These are phyloP conservation scores for Abramis brama DNA, from an alignment of 2,113 vertebrate genomes.

Conservation along the genomic window DNA sequence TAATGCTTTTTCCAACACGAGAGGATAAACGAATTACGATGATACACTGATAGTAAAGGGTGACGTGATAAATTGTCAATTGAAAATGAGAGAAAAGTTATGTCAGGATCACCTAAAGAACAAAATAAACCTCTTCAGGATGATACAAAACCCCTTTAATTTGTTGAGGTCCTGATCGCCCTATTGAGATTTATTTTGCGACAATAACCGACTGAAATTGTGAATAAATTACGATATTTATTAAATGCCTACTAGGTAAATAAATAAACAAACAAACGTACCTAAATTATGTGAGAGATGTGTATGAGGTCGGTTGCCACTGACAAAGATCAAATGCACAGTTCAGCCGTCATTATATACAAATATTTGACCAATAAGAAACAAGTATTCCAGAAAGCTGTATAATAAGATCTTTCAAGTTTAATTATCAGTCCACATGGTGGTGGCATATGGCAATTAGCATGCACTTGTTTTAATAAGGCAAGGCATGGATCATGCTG, in stretches of 20 bases:
- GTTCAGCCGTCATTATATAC: neutral
- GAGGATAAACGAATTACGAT: neutral
- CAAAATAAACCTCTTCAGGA: neutral
- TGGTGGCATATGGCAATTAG: conserved; percentile 31
- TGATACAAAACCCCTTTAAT: neutral
- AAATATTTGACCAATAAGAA: neutral
- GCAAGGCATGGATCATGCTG: conserved; percentile 34
- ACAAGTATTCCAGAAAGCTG: neutral
- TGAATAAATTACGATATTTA: neutral
- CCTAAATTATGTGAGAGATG: too few species aligned
- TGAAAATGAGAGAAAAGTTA: neutral
- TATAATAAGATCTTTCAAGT: conserved; percentile 5
- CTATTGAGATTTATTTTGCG: neutral
- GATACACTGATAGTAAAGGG: neutral
- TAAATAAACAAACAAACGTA: too few species aligned
- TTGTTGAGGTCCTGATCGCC: neutral
- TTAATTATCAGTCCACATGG: conserved; percentile 40
- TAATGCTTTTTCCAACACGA: neutral
- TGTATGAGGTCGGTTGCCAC: neutral
- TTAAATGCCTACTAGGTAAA: too few species aligned
- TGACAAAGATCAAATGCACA: neutral
- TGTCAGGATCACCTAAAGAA: neutral
- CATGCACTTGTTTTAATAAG: conserved; percentile 28
- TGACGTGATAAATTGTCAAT: neutral
- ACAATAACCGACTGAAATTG: too few species aligned